Evolutionary conservation across 2,888 invertebrate genomes (phyloP).

Genomic region (Troides aeacus): DNA sequence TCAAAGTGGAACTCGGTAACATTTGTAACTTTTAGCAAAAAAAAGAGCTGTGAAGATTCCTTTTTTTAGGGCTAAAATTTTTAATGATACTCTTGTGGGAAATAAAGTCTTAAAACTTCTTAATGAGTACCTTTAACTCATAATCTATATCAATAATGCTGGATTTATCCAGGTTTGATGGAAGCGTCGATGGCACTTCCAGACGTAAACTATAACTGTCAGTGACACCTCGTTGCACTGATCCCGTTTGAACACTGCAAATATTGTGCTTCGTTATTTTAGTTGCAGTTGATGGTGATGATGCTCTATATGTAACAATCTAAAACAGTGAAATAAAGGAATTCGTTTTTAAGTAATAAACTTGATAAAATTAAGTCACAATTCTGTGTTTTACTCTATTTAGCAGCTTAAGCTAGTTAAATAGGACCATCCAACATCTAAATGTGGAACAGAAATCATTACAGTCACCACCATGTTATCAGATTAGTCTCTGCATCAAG

Average conservation of each 20-base stretch:
- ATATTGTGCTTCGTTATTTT: constrained; percentile 81
- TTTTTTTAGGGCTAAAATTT: too few species aligned
- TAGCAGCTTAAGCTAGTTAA: too few species aligned
- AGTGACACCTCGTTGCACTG: constrained; percentile 80
- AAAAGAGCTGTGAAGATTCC: too few species aligned
- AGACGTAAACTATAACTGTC: constrained; percentile 83
- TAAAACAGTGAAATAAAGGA: constrained; percentile 37
- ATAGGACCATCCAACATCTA: too few species aligned
- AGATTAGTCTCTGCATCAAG: not conserved
- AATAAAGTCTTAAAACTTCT: not conserved
- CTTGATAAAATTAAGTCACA: not conserved
- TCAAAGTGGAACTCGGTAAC: too few species aligned
- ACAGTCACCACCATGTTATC: not conserved
- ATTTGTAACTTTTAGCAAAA: too few species aligned
- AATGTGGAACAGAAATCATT: not conserved
- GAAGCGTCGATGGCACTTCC: constrained; percentile 86
- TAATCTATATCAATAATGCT: constrained; percentile 88
- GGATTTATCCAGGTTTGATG: constrained; percentile 88
- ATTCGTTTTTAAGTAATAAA: not conserved
- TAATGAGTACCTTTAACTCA: constrained; percentile 81
- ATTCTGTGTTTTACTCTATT: too few species aligned
- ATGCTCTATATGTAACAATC: constrained; percentile 83
- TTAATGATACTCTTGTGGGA: too few species aligned
- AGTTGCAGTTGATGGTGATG: constrained; percentile 80
- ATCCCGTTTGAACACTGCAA: constrained; percentile 83